Base-by-base conservation (phyloP, 2,113 vertebrate species). In the Stegastes partitus region DNA sequence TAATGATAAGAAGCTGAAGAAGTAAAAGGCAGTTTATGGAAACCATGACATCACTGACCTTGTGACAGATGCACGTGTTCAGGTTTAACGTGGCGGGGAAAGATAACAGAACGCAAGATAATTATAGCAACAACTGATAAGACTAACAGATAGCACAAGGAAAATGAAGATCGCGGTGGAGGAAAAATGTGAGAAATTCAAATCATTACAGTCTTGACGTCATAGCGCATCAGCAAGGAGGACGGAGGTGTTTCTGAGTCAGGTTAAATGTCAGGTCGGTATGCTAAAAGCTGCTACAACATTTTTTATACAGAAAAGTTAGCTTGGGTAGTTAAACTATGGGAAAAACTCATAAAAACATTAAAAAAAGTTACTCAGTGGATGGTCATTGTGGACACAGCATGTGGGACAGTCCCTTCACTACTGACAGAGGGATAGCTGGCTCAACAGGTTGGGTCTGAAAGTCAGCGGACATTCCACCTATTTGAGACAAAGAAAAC, bases 401-500 rank as follows among this genome's bases (percentile, higher is more conserved):
- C 2, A 0, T 25, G 19, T 45, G 37, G 37, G 62, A 0, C 56
- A 1, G 12, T 63, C 42, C n/a, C 21, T 44, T 53, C 16, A 12
- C 73, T 23, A 59, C 37, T 23, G 19, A 62, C 3, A 67, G 34
- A 57, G 21, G 44, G 44, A 56, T 21, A 18, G 51, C 84, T 39
- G 66, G 81, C 47, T 50, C 16, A 83, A 92, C 91, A 82, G 92
- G 90, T 92, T 78, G 71, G 67, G 72, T 87, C 75, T 90, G 85
- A 86, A 88, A 88, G 85, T 83, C 83, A 71, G 79, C 15, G 66
- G 80, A 84, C 83, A 42, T 91, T 90, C 87, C 80, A 81, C 79
- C 73, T 83, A 69, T 87, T 78, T 54, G 54, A 88, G 73, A 92
- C 88, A 87, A 89, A 90, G 86, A 81, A 74, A 90, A 90, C 77